Evolutionary conservation across 1,140 invertebrate species (phyloP).

Genomic region (Drosophila nikananu): DNA sequence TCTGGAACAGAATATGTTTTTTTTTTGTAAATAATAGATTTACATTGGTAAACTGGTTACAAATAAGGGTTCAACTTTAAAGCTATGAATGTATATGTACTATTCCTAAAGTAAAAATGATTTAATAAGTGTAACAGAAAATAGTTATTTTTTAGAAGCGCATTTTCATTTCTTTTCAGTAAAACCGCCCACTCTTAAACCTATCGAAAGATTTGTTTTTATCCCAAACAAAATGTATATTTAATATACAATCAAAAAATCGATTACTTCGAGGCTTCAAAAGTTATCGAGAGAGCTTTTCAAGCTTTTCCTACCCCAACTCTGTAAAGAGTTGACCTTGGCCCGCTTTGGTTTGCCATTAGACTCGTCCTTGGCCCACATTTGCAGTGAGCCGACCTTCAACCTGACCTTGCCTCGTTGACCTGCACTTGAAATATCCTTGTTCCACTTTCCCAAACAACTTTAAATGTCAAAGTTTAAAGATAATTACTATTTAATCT

Average conservation of each 20-base stretch:
- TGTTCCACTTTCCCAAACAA: slow-evolving; percentile 4
- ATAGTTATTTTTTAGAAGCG: too few species aligned
- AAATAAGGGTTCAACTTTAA: neutral
- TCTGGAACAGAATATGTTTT: neutral
- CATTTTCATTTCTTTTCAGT: neutral
- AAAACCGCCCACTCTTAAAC: too few species aligned
- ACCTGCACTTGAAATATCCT: slow-evolving; percentile 27
- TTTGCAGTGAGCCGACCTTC: slow-evolving; percentile 25
- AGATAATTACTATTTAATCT: neutral
- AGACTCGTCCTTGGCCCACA: slow-evolving; percentile 61
- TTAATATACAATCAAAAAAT: neutral
- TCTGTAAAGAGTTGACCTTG: slow-evolving; percentile 42
- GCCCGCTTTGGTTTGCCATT: slow-evolving; percentile 30
- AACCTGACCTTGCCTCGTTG: slow-evolving; percentile 45
- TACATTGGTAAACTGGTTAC: slow-evolving; percentile 8
- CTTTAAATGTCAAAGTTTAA: slow-evolving; percentile 2
- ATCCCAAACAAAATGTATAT: neutral
- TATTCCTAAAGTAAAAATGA: neutral
- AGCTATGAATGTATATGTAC: neutral
- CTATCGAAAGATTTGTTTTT: neutral
- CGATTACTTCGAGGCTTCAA: neutral
- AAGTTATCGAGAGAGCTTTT: slow-evolving; percentile 20
- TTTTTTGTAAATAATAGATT: neutral
- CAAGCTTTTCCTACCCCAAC: slow-evolving; percentile 30
- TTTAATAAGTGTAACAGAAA: neutral